Evolutionary conservation across 1,140 invertebrate species (phyloP).

Genomic region (Caenorhabditis briggsae): DNA sequence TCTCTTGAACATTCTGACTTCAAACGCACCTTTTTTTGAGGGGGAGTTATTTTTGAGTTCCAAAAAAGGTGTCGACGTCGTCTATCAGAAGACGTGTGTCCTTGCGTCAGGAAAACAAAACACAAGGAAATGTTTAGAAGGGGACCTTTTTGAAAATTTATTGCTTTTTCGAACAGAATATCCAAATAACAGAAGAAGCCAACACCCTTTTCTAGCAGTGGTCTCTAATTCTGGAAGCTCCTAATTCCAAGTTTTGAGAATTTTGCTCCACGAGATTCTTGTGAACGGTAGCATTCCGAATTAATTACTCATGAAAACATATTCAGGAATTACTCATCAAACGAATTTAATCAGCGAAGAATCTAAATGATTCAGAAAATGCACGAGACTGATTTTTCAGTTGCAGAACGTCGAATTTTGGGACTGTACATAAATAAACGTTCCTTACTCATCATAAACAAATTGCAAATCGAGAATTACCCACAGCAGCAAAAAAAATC

Average conservation of each 20-base stretch:
- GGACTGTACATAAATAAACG: no score
- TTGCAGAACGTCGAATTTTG: neutral
- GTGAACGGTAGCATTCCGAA: no score
- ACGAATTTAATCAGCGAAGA: no score
- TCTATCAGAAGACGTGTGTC: neutral
- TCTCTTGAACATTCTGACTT: neutral
- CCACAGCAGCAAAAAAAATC: neutral
- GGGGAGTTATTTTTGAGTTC: neutral
- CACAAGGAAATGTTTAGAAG: neutral
- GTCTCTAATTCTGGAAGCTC: no score
- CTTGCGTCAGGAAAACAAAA: constrained; percentile 10
- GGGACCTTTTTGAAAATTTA: neutral
- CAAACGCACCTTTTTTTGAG: neutral
- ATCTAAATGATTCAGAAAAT: no score
- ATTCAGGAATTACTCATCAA: no score
- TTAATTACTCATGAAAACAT: no score
- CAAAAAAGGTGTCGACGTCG: neutral
- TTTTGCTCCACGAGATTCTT: no score
- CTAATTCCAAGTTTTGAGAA: no score
- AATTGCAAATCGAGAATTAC: neutral
- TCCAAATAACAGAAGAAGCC: no score
- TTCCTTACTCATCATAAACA: constrained; percentile 6
- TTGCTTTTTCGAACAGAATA: no score
- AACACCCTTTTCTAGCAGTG: no score
- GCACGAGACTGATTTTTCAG: neutral